Percentiles rank a stretch among this genome's conserved stretches.
Evolutionary conservation across 1,140 invertebrate genomes (phyloP).

Genomic region (Neotoxoptera formosana): DNA sequence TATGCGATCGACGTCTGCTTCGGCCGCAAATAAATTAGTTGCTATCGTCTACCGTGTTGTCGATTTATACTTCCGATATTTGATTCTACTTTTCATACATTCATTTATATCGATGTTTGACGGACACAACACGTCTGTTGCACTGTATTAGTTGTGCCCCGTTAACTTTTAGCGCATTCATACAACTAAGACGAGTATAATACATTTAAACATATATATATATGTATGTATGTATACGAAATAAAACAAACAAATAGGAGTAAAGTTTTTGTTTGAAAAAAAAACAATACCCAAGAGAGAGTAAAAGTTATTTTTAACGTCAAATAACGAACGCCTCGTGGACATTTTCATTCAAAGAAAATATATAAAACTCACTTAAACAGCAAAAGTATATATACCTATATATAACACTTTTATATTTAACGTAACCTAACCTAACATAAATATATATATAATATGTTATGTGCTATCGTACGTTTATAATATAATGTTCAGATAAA

Average conservation of each 20-base stretch:
- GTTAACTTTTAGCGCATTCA: not conserved
- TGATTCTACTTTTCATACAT: not conserved
- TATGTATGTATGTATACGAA: not conserved
- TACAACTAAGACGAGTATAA: not conserved
- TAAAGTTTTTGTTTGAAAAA: not conserved
- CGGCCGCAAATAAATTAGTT: not conserved
- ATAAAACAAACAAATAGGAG: not conserved
- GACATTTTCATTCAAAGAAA: slow-evolving; percentile 2
- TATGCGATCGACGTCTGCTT: not conserved
- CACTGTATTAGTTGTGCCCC: not conserved
- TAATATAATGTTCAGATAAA: not conserved
- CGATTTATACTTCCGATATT: not conserved
- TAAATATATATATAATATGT: not conserved
- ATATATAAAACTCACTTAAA: slow-evolving; percentile 13
- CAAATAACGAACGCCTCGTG: slow-evolving; percentile 1
- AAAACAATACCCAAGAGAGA: not conserved
- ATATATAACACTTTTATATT: not conserved
- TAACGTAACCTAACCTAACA: too few relatives aligned
- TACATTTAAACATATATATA: not conserved
- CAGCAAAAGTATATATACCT: not conserved
- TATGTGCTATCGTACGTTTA: not conserved
- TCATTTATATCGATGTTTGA: not conserved
- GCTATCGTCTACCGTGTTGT: not conserved
- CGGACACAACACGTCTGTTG: not conserved
- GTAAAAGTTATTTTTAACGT: not conserved